Evolutionary conservation across 2,888 invertebrate genomes (phyloP).

Genomic region (Mythimna pallens): DNA sequence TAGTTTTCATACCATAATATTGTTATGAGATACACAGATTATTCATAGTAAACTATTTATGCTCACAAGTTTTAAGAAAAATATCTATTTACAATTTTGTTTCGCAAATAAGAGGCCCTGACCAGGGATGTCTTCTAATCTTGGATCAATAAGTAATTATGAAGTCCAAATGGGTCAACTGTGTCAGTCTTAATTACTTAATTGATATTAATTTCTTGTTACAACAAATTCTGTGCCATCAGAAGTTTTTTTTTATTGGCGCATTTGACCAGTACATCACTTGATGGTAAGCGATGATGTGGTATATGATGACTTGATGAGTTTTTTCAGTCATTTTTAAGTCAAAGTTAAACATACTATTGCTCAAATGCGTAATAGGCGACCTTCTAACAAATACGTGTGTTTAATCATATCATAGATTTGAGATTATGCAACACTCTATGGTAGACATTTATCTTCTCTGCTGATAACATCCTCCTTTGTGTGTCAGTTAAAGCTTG

Average conservation of each 20-base stretch:
- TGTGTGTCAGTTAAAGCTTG: conserved; percentile 34
- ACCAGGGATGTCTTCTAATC: conserved; percentile 8
- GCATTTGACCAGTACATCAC: not conserved
- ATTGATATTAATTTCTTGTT: conserved; percentile 30
- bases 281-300: not conserved
- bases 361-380: conserved; percentile 20
- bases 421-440: conserved; percentile 56
- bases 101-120: not conserved
- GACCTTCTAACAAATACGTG: conserved; percentile 54
- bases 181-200: not conserved
- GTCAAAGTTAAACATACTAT: not conserved
- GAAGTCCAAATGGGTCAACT: conserved; percentile 11
- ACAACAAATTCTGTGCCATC: not conserved
- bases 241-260: not conserved
- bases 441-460: conserved; percentile 46
- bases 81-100: not conserved
- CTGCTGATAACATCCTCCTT: conserved; percentile 53
- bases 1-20: not conserved
- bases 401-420: conserved; percentile 56
- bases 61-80: not conserved
- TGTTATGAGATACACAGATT: not conserved
- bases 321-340: conserved; percentile 3
- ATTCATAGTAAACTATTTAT: not conserved
- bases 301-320: not conserved
- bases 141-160: conserved; percentile 13